Conservation (phyloP, 2,113 vertebrate species). For the Carassius carassius region DNA sequence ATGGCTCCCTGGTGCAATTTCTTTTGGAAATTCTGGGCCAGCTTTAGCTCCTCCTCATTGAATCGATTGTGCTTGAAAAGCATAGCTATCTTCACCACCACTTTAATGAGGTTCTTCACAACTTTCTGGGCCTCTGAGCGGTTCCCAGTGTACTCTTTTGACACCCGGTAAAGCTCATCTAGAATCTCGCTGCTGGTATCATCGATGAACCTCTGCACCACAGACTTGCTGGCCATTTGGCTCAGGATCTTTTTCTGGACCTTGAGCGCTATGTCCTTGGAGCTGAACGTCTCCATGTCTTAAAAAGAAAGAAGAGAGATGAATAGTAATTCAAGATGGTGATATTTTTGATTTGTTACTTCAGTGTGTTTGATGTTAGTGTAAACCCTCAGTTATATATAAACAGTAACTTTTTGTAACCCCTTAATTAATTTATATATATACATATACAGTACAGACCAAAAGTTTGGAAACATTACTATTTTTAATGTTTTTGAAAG, state of each 20-base stretch:
- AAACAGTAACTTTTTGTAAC: neutral
- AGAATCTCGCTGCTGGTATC: conserved; percentile 87
- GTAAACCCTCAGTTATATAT: neutral
- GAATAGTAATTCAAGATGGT: neutral
- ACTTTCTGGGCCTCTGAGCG: conserved; percentile 82
- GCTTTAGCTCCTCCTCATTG: conserved; percentile 71
- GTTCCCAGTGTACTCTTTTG: conserved; percentile 81
- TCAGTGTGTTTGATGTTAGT: neutral
- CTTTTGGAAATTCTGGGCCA: conserved; percentile 82
- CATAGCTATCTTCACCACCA: conserved; percentile 85
- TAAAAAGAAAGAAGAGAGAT: conserved; percentile 24
- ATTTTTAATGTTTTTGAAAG: too few species aligned
- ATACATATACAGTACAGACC: too few species aligned
- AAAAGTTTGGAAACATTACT: too few species aligned
- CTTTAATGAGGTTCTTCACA: conserved; percentile 87
- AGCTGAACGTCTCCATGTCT: conserved; percentile 85
- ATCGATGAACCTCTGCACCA: conserved; percentile 88
- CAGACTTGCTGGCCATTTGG: conserved; percentile 82
- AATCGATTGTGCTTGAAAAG: conserved; percentile 84
- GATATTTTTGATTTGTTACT: neutral
- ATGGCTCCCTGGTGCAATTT: conserved; percentile 85
- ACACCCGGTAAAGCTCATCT: conserved; percentile 88
- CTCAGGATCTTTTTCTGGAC: conserved; percentile 89
- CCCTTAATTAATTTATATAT: neutral
- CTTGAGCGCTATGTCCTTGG: conserved; percentile 83